Evolutionary conservation across 2,888 invertebrate species (phyloP).

Genomic region (Drosophila meridionalis): DNA sequence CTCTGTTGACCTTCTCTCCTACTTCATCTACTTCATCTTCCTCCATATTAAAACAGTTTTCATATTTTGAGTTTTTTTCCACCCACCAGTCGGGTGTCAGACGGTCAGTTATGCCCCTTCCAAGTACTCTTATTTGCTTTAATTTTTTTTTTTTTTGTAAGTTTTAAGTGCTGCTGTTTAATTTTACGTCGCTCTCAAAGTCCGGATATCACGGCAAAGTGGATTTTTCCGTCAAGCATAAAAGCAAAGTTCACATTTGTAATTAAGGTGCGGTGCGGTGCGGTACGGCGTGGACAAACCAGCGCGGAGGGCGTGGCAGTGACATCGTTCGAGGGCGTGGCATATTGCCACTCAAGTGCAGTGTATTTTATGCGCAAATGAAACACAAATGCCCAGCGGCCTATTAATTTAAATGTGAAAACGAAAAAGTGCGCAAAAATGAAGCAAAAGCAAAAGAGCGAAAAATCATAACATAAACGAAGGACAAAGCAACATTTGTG

Average conservation of each 20-base stretch:
- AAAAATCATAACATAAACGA: constrained; percentile 4
- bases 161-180: constrained; percentile 66
- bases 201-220: constrained; percentile 79
- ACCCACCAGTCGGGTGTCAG: background rate
- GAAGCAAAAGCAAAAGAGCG: constrained; percentile 10
- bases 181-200: constrained; percentile 54
- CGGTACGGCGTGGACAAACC: background rate
- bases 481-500: constrained; percentile 14
- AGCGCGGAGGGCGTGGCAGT: background rate
- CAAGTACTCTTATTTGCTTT: background rate
- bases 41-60: too few relatives aligned
- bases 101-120: background rate
- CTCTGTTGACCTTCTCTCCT: too few relatives aligned
- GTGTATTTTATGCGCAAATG: constrained; percentile 67
- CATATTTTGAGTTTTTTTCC: background rate
- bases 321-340: constrained; percentile 20
- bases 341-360: constrained; percentile 49
- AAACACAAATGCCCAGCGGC: constrained; percentile 75
- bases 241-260: constrained; percentile 64
- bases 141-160: background rate
- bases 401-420: constrained; percentile 72
- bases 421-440: constrained; percentile 29
- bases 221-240: constrained; percentile 80
- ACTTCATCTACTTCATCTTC: too few relatives aligned
- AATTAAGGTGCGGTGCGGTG: constrained; percentile 57